Evolutionary conservation across 1,140 invertebrate species (phyloP), one percentile per base, ranked within the genome.

Genomic region (Lepidotrigona ventralis): DNA sequence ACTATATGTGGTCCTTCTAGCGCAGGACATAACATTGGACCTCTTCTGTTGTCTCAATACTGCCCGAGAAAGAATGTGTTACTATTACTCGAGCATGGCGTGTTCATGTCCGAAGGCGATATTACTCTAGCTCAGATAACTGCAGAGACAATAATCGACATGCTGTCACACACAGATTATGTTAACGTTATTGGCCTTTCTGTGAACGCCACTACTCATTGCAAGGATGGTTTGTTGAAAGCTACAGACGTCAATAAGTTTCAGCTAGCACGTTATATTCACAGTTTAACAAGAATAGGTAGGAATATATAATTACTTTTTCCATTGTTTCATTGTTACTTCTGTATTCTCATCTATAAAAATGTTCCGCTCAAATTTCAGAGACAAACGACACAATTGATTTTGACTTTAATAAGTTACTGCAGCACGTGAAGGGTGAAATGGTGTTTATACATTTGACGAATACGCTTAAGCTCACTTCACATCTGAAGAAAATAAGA

Each of bases 171-270:
- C 39, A 90, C 83, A 11, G 94, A 94, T 88, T 89, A 84, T n/a
- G 86, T 94, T 21, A 91, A 90, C 56, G 90, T 93, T 14, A 79
- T 94, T 63, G 92, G 93, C 19, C 87, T 94, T 14, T 89, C 91
- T 29, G 91, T 85, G 26, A 82, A 85, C 72, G 87, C 83, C 23
- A 89, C 86, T 2, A 46, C 91, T 12, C 85, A 91, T 81, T 94
- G 93, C 80, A 91, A 91, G 72, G 89, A 93, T 79, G 88, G 88
- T 46, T 81, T 94, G n/a, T 60, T 93, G 15, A 91, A 84, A 64
- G 93, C 93, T 8, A 94, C 92, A 23, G 93, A 94, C 86, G 89
- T 94, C 12, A 93, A 94, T 72, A 94, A 94, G 72, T 93, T 92
- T 83, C 91, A 93, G 69, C 78, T 94, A 53, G 88, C 87, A 9